phyloP scores from a whole-genome alignment of 2,113 vertebrate species.

The Callospermophilus lateralis region DNA sequence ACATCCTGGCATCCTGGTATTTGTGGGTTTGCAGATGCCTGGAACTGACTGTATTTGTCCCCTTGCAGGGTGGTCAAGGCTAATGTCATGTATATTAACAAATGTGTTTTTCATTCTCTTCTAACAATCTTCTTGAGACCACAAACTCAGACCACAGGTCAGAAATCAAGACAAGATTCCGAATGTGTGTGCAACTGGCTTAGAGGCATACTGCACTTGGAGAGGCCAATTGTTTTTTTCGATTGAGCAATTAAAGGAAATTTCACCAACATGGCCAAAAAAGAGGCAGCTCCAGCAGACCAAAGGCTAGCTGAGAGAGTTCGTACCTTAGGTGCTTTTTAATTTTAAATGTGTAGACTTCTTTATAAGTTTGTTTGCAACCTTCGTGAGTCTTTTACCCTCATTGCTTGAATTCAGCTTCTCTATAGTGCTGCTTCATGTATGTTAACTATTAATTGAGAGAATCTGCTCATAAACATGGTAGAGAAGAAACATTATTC shows the following conservation, averaged over 20 bases:
- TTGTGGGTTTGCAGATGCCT: conserved; percentile 45
- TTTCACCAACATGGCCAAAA: background rate
- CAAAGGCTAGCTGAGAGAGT: background rate
- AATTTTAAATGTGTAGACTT: background rate
- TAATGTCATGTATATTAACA: conserved; percentile 26
- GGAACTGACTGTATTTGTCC: background rate
- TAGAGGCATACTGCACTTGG: background rate
- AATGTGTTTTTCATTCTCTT: conserved; percentile 54
- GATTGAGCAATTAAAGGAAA: conserved; percentile 19
- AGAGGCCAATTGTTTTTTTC: background rate
- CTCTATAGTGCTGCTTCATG: background rate
- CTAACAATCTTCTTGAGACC: conserved; percentile 1
- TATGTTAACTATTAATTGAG: background rate
- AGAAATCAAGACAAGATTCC: conserved; percentile 32
- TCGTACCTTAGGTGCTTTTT: background rate
- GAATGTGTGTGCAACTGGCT: background rate
- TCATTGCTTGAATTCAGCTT: background rate
- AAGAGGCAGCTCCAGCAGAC: background rate
- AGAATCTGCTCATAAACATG: background rate
- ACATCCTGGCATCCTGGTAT: background rate
- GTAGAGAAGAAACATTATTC: background rate
- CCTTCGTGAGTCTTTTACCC: background rate
- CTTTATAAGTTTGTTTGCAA: background rate
- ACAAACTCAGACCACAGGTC: conserved; percentile 30
- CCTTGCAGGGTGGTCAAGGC: background rate